Evolutionary conservation across 2,888 invertebrate species (phyloP).

Genomic region (Platycheirus rosarum): DNA sequence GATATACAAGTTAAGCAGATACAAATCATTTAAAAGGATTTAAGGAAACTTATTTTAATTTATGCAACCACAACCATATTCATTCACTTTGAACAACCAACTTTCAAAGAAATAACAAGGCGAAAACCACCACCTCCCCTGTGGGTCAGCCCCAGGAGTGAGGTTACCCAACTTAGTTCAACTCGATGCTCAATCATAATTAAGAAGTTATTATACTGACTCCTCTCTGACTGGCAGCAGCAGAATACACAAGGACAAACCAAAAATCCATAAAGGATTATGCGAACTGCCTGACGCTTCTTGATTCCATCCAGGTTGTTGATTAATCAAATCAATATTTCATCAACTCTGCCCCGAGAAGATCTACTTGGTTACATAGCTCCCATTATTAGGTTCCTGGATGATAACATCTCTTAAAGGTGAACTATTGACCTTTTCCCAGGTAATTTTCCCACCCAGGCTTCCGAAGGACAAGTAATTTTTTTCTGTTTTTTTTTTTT

Average conservation of each 20-base stretch:
- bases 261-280: constrained; percentile 6
- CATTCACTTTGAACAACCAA: background rate
- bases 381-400: background rate
- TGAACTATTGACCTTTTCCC: constrained; percentile 45
- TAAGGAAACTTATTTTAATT: constrained; percentile 31
- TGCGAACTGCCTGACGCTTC: background rate
- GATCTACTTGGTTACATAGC: too few species aligned
- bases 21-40: constrained; percentile 25
- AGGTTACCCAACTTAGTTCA: constrained; percentile 19
- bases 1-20: constrained; percentile 9
- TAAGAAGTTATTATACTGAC: background rate
- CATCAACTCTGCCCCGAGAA: background rate
- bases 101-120: background rate
- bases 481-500: too few species aligned
- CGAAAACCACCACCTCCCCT: too few species aligned
- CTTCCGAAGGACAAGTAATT: constrained; percentile 43
- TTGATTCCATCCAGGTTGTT: background rate
- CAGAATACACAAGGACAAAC: background rate
- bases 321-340: constrained; percentile 32
- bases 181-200: background rate
- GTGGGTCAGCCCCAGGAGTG: too few species aligned
- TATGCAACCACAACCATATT: background rate
- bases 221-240: background rate
- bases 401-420: constrained; percentile 40
- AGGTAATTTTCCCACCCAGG: constrained; percentile 42